Percentiles rank a stretch among this genome's conserved stretches.
phyloP scores from a whole-genome alignment of 1,140 invertebrate species.

The Tachypleus tridentatus region DNA sequence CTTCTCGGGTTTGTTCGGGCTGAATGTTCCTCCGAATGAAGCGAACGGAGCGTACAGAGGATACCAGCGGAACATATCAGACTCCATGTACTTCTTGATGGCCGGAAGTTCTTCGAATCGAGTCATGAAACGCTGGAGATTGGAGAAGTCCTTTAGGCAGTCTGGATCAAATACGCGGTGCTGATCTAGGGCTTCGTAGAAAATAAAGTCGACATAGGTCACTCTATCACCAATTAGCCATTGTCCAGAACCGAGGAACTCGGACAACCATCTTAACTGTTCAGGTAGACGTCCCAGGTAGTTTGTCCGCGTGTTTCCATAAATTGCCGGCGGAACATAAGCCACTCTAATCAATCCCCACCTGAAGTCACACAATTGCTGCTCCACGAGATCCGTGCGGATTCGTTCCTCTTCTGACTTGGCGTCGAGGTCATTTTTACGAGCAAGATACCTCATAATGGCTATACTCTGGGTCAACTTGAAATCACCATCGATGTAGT shows the following conservation, averaged over 20 bases:
- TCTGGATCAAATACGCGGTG: conserved; percentile 31
- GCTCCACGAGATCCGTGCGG: conserved; percentile 35
- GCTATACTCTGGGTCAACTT: conserved; percentile 41
- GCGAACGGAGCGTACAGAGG: conserved; percentile 35
- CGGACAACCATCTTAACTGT: conserved; percentile 31
- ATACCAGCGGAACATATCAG: conserved; percentile 29
- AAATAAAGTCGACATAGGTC: conserved; percentile 39
- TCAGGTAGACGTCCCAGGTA: conserved; percentile 30
- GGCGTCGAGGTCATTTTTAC: conserved; percentile 36
- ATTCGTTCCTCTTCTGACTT: conserved; percentile 33
- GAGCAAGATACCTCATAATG: conserved; percentile 39
- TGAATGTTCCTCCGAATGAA: conserved; percentile 25
- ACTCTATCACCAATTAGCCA: conserved; percentile 35
- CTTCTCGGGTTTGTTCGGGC: no score
- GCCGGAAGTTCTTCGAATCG: conserved; percentile 30
- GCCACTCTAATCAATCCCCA: conserved; percentile 31
- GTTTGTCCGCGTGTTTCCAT: conserved; percentile 32
- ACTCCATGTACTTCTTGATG: conserved; percentile 34
- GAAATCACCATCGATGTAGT: conserved; percentile 41
- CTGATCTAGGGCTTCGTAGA: conserved; percentile 40
- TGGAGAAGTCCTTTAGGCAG: conserved; percentile 32
- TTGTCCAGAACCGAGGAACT: conserved; percentile 34
- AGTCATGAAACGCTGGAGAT: conserved; percentile 34
- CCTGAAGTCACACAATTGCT: conserved; percentile 35
- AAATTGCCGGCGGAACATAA: conserved; percentile 30